Percentiles rank a stretch among this genome's conserved stretches.
Evolutionary conservation across 1,140 invertebrate species (phyloP).

Genomic region (Eciton burchellii): DNA sequence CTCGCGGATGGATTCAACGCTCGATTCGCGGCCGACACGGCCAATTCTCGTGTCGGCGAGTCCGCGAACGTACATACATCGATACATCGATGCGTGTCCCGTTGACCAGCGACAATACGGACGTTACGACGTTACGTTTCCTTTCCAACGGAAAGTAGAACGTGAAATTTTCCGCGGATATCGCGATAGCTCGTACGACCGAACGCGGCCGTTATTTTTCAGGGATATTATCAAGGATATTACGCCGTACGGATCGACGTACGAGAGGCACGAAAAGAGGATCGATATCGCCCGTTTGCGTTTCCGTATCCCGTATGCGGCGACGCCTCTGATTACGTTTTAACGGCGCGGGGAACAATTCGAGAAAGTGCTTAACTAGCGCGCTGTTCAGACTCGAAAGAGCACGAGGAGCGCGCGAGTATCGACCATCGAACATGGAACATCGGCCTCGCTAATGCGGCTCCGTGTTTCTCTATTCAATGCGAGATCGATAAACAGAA

Average conservation of each 20-base stretch:
- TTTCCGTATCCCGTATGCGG: neutral
- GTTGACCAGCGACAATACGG: no score
- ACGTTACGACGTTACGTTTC: neutral
- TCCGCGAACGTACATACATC: no score
- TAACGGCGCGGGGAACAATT: neutral
- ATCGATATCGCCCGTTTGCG: neutral
- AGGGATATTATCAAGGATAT: neutral
- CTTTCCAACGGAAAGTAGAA: no score
- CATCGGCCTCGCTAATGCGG: neutral
- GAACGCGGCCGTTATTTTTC: neutral
- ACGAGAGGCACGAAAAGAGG: neutral
- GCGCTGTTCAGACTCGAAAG: neutral
- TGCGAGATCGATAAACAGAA: slow-evolving; percentile 27
- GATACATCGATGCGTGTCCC: neutral
- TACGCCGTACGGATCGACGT: neutral
- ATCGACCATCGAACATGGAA: neutral
- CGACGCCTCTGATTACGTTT: neutral
- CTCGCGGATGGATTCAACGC: slow-evolving; percentile 21
- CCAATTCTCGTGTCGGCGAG: no score
- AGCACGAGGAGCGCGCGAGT: neutral
- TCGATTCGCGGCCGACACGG: slow-evolving; percentile 17
- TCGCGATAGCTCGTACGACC: no score
- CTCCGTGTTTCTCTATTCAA: slow-evolving; percentile 22
- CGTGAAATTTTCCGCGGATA: no score
- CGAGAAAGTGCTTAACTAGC: slow-evolving; percentile 7